These are phyloP conservation scores for Donacobius atricapilla DNA, from an alignment of 2,113 vertebrate species.

Conservation along the genomic window DNA sequence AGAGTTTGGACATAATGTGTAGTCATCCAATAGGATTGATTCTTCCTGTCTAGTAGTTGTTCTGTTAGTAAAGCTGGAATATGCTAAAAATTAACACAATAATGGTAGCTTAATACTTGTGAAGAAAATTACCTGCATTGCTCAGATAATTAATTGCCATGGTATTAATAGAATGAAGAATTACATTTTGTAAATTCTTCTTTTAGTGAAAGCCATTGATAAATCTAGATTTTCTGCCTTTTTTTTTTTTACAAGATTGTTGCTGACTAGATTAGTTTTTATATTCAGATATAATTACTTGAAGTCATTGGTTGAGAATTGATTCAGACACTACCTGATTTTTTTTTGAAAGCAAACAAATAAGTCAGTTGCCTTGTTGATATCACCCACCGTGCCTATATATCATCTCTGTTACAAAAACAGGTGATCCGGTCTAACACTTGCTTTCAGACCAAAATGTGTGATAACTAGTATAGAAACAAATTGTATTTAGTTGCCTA, in stretches of 20 bases:
- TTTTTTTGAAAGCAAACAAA: not conserved
- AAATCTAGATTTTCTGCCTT: not conserved
- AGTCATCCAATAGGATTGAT: not conserved
- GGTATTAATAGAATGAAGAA: not conserved
- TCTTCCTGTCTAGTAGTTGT: not conserved
- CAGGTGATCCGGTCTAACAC: not conserved
- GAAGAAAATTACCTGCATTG: rapidly evolving
- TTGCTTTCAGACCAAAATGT: not conserved
- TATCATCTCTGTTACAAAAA: not conserved
- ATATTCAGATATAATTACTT: not conserved
- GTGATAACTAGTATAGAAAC: not conserved
- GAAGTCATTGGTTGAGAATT: not conserved
- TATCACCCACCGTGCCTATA: not conserved
- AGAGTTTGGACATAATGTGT: not conserved
- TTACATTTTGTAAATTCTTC: not conserved
- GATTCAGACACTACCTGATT: not conserved
- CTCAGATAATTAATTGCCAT: not conserved
- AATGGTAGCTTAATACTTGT: not conserved
- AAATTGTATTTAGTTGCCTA: not conserved
- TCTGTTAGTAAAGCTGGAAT: not conserved
- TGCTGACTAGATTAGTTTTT: not conserved
- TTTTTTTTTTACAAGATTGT: not conserved
- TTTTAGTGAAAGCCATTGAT: not conserved
- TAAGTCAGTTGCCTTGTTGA: not conserved
- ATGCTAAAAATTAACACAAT: not conserved